phyloP scores from a whole-genome alignment of 2,888 invertebrate species.

The Tryphoninae sp. region DNA sequence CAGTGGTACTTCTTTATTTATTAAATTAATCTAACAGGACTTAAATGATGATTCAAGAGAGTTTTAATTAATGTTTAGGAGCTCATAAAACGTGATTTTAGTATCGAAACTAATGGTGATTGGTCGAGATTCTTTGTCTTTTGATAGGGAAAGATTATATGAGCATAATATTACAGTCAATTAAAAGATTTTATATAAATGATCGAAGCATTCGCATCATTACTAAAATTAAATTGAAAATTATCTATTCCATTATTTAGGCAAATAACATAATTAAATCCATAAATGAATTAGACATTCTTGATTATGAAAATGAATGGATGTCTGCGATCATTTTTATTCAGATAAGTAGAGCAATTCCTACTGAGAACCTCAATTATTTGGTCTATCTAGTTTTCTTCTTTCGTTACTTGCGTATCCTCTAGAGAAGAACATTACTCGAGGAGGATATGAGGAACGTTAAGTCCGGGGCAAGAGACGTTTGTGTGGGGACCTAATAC shows the following conservation, averaged over 20 bases:
- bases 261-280: neutral
- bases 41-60: neutral
- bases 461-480: neutral
- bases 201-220: no score
- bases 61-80: neutral
- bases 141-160: neutral
- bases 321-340: neutral
- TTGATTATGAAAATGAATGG: constrained; percentile 2
- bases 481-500: constrained; percentile 63
- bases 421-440: constrained; percentile 7
- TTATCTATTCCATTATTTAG: neutral
- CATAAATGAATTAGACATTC: constrained; percentile 6
- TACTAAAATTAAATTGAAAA: no score
- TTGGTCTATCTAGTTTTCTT: constrained; percentile 23
- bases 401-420: constrained; percentile 26
- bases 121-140: neutral
- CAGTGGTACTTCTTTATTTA: neutral
- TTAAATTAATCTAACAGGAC: neutral
- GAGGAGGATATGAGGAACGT: neutral
- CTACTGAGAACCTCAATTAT: constrained; percentile 40
- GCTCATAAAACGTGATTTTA: no score
- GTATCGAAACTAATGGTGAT: neutral
- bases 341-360: neutral
- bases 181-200: no score
- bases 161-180: no score